Base-by-base conservation (phyloP, 1,140 invertebrate genomes). In the Halesus radiatus region DNA sequence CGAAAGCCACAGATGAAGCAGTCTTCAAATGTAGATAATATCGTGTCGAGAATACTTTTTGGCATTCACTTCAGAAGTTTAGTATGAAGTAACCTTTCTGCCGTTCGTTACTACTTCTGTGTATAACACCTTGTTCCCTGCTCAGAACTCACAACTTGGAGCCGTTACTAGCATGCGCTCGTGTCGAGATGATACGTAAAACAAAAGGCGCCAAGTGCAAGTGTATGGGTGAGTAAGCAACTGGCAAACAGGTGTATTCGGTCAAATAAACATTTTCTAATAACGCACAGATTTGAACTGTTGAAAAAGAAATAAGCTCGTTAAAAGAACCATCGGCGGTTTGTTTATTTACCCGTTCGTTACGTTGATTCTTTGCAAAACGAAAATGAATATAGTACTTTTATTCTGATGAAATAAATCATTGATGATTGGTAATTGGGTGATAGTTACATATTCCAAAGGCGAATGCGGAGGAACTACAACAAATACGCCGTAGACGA, bases 71-170 rank as follows among this genome's bases (percentile, higher is more conserved):
- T 72, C 45, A 70, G 66, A 45, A 45, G 58, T n/a, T n/a, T n/a
- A n/a, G n/a, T 64, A 26, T 16, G 60, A 45, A 64, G 68, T 72
- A 72, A 72, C 68, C 68, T 72, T 72, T 52, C 68, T 1, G 37
- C 8, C 37, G 68, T 53, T 50, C 23, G 52, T 52, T 72, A 20
- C 22, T 53, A 52, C 68, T 72, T 52, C 23, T 50, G 23, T 1
- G n/a, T 66, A n/a, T 37, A 72, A 18, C 68, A 72, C 68, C 37
- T 72, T 23, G 68, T 72, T 72, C 68, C 2, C 53, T 52, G 45
- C 20, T 72, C 37, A 45, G 8, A 45, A 13, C 37, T 45, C 1
- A 13, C 1, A 45, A 45, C 37, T 45, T 45, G 37, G 37, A 10
- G 1, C 10, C 8, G 0, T 32, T 32, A 7, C 32, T 32, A 7